Evolutionary conservation across 2,113 vertebrate genomes (phyloP).

Genomic region (Orientallactaga bullata): DNA sequence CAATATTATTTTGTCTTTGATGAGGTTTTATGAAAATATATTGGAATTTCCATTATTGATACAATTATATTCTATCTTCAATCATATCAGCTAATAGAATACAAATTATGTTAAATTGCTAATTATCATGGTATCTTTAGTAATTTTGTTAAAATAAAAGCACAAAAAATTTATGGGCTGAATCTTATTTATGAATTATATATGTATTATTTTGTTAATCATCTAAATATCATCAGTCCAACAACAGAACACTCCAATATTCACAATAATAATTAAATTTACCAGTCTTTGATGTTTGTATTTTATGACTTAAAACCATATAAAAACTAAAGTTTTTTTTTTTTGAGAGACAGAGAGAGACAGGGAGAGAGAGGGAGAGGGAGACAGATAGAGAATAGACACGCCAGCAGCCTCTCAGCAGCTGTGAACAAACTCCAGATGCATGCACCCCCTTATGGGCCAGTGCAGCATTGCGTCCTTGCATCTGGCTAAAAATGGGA

Average conservation of each 20-base stretch:
- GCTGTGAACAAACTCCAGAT: too few relatives aligned
- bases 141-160: slow-evolving; percentile 49
- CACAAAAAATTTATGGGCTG: slow-evolving; percentile 7
- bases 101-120: slow-evolving; percentile 21
- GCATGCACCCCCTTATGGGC: too few relatives aligned
- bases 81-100: slow-evolving; percentile 24
- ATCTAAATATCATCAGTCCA: not conserved
- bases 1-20: slow-evolving; percentile 20
- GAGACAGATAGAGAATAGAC: too few relatives aligned
- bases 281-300: not conserved
- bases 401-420: too few relatives aligned
- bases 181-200: slow-evolving; percentile 48
- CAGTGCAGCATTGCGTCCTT: too few relatives aligned
- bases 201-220: slow-evolving; percentile 34
- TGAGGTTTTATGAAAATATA: slow-evolving; percentile 41
- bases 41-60: not conserved
- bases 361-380: too few relatives aligned
- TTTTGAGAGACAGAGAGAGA: too few relatives aligned
- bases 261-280: not conserved
- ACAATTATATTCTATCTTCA: slow-evolving; percentile 1
- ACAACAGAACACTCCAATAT: not conserved
- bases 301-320: not conserved
- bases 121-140: slow-evolving; percentile 23
- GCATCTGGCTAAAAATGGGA: too few relatives aligned
- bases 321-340: not conserved